Evolutionary conservation across 2,113 vertebrate genomes (phyloP), one percentile per base, ranked within the genome.

Genomic region (Mohoua ochrocephala): DNA sequence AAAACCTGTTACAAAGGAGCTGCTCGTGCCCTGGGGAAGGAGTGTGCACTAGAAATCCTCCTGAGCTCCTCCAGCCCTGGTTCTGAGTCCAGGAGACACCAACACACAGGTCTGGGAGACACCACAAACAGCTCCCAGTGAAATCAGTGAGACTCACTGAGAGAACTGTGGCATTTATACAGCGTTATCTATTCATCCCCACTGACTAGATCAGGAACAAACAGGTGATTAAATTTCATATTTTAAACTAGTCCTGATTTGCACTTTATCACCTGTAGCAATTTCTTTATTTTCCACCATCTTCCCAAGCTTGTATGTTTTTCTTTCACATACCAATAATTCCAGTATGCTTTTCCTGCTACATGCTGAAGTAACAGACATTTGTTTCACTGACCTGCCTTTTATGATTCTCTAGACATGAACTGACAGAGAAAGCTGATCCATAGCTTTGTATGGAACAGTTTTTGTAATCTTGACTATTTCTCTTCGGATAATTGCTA

Each of bases 401-500:
- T 56, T 49, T 49, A 44, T 6, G 37, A 56, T 44, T 61, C 79
- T 73, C 45, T 30, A 70, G 64, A 78, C 82, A 71, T 5, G 6
- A 82, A 56, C 21, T 6, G 7, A 61, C 44, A 73, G 49, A 74
- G 21, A 2, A 2, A 69, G 53, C 21, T 31, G 22, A 91, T 10
- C n/a, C 39, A 61, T 1, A 68, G 57, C 61, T 90, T 71, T 60
- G 44, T 27, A 65, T 2, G 26, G 50, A 81, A 85, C 9, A 45
- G 31, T 27, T 77, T 78, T 42, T 76, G 41, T n/a, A 68, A 84
- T 77, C 71, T 35, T 23, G 42, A 41, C 60, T 81, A 60, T 67
- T 85, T 80, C 53, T 93, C 91, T 92, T 80, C 11, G 11, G 8
- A 27, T 90, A 97, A 90, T 67, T 74, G 45, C 92, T 90, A 42